Evolutionary conservation across 2,888 invertebrate species (phyloP).

Genomic region (Escarpia spicata): DNA sequence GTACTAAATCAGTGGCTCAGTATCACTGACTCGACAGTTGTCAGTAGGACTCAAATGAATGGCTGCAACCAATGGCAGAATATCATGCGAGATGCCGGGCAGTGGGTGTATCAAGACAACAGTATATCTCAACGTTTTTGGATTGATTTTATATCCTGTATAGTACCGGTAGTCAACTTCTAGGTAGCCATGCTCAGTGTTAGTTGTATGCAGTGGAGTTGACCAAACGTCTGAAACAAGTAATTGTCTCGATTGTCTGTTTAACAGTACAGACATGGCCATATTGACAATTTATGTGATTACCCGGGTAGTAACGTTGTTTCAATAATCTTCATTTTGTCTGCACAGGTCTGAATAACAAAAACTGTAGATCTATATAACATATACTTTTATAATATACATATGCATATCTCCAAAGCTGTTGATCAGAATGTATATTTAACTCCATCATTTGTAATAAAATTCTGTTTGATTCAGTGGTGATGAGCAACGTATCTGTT

Average conservation of each 20-base stretch:
- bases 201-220: neutral
- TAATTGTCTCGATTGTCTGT: neutral
- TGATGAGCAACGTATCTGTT: no score
- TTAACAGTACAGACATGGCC: neutral
- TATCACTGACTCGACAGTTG: neutral
- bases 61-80: neutral
- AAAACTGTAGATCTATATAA: no score
- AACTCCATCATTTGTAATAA: no score
- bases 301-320: neutral
- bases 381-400: no score
- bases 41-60: neutral
- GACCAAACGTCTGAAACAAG: neutral
- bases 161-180: neutral
- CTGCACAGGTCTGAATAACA: neutral
- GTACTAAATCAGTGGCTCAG: neutral
- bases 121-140: neutral
- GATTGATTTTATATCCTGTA: neutral
- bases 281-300: neutral
- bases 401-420: no score
- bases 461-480: no score
- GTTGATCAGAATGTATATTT: no score
- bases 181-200: neutral
- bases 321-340: neutral
- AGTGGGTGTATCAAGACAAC: neutral
- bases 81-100: neutral